Conservation (phyloP, 2,113 vertebrate genomes). For the Erinaceus europaeus region DNA sequence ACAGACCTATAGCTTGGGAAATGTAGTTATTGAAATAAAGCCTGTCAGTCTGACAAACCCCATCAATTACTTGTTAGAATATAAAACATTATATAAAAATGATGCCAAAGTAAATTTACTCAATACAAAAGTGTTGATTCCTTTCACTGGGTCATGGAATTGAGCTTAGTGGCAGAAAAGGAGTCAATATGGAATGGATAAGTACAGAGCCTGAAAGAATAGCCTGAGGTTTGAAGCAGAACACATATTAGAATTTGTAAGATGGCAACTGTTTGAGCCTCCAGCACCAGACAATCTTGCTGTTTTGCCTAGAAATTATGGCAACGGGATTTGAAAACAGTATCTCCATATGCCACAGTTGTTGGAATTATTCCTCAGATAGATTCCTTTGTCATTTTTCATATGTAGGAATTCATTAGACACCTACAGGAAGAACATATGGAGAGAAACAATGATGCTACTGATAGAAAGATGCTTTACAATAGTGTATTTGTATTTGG, state of each 20-base stretch:
- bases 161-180: background rate
- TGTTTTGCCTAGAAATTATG: constrained; percentile 66
- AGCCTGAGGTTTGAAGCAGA: constrained; percentile 35
- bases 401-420: constrained; percentile 80
- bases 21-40: constrained; percentile 11
- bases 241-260: constrained; percentile 57
- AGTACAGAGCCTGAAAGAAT: background rate
- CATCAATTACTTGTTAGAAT: background rate
- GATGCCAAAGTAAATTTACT: background rate
- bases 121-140: no score
- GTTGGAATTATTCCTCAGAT: constrained; percentile 78
- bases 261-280: constrained; percentile 64
- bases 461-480: constrained; percentile 68
- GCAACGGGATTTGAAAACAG: constrained; percentile 76
- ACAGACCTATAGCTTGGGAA: background rate
- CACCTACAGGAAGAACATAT: constrained; percentile 83
- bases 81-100: background rate
- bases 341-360: constrained; percentile 75
- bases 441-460: constrained; percentile 73
- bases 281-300: constrained; percentile 66
- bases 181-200: background rate
- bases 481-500: constrained; percentile 70
- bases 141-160: background rate
- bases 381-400: constrained; percentile 79
- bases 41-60: background rate